Percentiles rank a stretch among this genome's conserved stretches.
phyloP scores from a whole-genome alignment of 2,888 invertebrate genomes.

The Cistogaster globosa region DNA sequence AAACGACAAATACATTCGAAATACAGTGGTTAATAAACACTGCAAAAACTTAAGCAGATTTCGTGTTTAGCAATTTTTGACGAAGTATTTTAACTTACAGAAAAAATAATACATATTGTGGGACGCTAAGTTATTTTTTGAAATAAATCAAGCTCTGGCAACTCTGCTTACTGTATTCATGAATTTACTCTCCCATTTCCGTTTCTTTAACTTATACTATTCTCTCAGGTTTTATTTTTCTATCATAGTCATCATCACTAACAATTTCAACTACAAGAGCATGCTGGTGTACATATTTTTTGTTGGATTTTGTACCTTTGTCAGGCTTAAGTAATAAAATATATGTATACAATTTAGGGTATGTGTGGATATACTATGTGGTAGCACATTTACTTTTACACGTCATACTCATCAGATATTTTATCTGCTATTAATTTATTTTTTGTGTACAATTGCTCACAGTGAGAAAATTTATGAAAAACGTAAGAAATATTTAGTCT shows the following conservation, averaged over 20 bases:
- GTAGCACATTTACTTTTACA: background rate
- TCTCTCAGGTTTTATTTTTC: constrained; percentile 24
- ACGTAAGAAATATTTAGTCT: background rate
- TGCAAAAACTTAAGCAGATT: too few relatives aligned
- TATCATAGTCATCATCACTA: background rate
- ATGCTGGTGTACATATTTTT: background rate
- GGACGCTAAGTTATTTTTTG: too few relatives aligned
- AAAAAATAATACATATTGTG: too few relatives aligned
- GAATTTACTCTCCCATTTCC: constrained; percentile 27
- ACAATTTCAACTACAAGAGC: constrained; percentile 8
- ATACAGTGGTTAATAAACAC: too few relatives aligned
- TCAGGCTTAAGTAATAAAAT: constrained; percentile 25
- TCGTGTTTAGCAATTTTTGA: too few relatives aligned
- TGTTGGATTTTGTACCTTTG: constrained; percentile 35
- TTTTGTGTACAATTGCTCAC: constrained; percentile 4
- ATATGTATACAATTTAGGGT: constrained; percentile 44
- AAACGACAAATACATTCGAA: too few relatives aligned
- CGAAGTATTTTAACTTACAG: too few relatives aligned
- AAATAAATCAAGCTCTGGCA: background rate
- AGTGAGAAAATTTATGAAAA: constrained; percentile 15
- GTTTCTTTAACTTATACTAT: constrained; percentile 15
- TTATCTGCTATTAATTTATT: background rate
- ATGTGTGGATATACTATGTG: constrained; percentile 27
- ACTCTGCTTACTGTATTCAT: background rate
- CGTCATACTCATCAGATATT: constrained; percentile 18